Conservation (phyloP, 1,140 invertebrate species). For the Cotesia glomerata region DNA sequence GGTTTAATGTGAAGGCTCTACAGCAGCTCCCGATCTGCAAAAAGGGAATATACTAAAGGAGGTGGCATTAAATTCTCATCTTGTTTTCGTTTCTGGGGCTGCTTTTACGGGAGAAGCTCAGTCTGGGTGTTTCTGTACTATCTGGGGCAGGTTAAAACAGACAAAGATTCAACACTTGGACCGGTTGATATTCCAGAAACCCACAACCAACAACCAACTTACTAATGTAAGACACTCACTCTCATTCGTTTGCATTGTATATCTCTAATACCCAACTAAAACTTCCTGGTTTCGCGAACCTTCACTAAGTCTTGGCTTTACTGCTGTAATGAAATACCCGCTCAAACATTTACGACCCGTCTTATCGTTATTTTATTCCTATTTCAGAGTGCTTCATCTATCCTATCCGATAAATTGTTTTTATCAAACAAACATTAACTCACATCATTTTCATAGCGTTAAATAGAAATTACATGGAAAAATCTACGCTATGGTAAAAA, state of each 20-base stretch:
- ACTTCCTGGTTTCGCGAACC: no score
- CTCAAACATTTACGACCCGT: constrained; percentile 12
- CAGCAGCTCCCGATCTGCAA: constrained; percentile 20
- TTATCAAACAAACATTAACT: no score
- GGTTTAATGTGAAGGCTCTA: constrained; percentile 19
- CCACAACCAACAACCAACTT: no score
- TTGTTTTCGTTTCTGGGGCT: not conserved
- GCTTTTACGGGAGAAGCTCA: no score
- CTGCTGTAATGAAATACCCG: constrained; percentile 17
- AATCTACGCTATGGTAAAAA: no score
- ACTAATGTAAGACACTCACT: no score
- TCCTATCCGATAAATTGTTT: no score
- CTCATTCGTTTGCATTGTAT: no score
- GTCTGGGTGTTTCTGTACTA: not conserved
- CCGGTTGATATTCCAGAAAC: not conserved
- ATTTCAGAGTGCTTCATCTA: not conserved
- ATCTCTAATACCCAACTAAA: no score
- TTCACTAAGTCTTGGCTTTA: constrained; percentile 2
- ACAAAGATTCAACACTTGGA: not conserved
- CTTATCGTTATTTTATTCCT: constrained; percentile 4
- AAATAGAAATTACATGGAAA: no score
- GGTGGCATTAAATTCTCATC: constrained; percentile 26
- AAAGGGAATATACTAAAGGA: constrained; percentile 31
- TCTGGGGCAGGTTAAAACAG: not conserved
- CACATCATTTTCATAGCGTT: no score